phyloP scores from a whole-genome alignment of 2,888 invertebrate species.

The Drosophila helvetica region DNA sequence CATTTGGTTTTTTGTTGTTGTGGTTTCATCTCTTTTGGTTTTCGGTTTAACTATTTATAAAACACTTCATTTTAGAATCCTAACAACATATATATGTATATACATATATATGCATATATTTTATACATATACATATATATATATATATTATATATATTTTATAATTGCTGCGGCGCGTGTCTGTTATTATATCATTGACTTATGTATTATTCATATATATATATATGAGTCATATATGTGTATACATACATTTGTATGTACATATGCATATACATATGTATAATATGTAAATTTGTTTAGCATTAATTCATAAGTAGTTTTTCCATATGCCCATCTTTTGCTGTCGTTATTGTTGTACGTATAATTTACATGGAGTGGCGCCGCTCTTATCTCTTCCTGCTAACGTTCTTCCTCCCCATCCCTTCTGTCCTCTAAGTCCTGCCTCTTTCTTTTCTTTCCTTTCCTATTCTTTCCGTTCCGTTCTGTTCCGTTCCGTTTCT shows the following conservation, averaged over 20 bases:
- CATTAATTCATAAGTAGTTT: conserved; percentile 49
- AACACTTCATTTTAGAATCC: conserved; percentile 81
- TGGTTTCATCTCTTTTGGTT: conserved; percentile 42
- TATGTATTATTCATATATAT: conserved; percentile 36
- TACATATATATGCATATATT: conserved; percentile 49
- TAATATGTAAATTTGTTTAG: conserved; percentile 48
- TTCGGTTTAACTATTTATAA: conserved; percentile 82
- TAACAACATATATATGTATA: conserved; percentile 74
- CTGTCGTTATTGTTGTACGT: conserved; percentile 65
- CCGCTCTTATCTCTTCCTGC: conserved; percentile 28
- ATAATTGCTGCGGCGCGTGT: conserved; percentile 68
- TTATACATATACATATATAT: conserved; percentile 38
- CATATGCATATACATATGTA: conserved; percentile 28
- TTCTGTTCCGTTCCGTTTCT: background rate
- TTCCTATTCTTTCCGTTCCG: background rate
- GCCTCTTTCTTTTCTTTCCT: background rate
- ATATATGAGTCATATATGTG: conserved; percentile 1
- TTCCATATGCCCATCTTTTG: conserved; percentile 47
- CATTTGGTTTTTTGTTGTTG: conserved; percentile 24
- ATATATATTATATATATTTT: conserved; percentile 47
- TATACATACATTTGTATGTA: conserved; percentile 23
- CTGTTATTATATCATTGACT: conserved; percentile 41
- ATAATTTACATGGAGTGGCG: conserved; percentile 68
- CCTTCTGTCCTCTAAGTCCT: background rate
- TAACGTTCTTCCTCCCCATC: conserved; percentile 6